Evolutionary conservation across 2,113 vertebrate species (phyloP).

Genomic region (Crotophaga sulcirostris): DNA sequence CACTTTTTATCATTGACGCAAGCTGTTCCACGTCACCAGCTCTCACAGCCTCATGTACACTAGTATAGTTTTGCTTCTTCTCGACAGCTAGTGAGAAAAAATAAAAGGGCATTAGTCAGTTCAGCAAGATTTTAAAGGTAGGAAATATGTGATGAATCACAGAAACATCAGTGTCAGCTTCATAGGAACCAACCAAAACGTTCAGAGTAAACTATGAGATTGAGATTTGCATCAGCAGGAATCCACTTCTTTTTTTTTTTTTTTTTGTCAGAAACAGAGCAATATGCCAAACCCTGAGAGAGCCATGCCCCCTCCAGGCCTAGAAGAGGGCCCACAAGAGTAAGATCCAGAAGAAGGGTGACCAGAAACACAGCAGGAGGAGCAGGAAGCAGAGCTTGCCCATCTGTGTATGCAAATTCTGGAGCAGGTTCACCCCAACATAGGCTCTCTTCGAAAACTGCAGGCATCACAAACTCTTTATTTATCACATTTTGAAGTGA

Average conservation of each 20-base stretch:
- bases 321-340: background rate
- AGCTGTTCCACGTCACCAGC: constrained; percentile 76
- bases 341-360: background rate
- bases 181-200: background rate
- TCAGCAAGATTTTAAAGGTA: background rate
- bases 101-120: background rate
- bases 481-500: background rate
- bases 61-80: constrained; percentile 53
- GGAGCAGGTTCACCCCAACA: background rate
- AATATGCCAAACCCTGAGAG: background rate
- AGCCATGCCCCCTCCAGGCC: background rate
- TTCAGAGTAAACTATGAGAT: background rate
- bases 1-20: constrained; percentile 62
- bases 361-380: background rate
- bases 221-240: background rate
- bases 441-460: background rate
- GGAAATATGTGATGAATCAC: background rate
- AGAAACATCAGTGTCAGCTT: background rate
- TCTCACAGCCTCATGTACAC: constrained; percentile 75
- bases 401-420: background rate
- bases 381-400: background rate
- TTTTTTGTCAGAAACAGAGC: background rate
- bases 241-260: background rate
- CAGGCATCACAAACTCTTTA: background rate
- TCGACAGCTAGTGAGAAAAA: constrained; percentile 54